These are phyloP conservation scores for Bombyx huttoni DNA, from an alignment of 2,888 invertebrate species.

Conservation along the genomic window DNA sequence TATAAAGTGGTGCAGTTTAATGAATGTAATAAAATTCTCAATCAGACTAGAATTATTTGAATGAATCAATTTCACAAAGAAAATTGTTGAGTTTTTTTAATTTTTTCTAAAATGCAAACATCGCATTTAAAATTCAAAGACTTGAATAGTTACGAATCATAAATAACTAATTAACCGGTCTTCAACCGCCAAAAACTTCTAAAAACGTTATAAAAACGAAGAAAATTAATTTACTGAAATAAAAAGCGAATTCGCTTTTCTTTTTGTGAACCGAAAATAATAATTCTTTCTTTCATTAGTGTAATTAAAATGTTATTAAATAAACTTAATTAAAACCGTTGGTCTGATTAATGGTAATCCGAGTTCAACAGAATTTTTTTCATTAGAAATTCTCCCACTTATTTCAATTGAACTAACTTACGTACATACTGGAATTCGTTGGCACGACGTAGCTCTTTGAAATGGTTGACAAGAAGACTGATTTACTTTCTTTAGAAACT, in stretches of 20 bases:
- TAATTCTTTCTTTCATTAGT: background rate
- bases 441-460: too few species aligned
- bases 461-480: too few species aligned
- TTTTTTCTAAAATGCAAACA: too few species aligned
- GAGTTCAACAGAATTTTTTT: background rate
- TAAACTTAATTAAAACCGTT: background rate
- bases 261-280: background rate
- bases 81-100: too few species aligned
- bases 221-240: background rate
- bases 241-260: background rate
- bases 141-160: background rate
- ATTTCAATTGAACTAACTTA: too few species aligned
- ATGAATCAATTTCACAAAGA: too few species aligned
- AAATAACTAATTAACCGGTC: background rate
- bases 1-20: too few species aligned
- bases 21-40: too few species aligned
- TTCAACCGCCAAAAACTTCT: background rate
- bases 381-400: background rate
- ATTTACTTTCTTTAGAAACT: too few species aligned
- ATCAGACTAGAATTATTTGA: too few species aligned
- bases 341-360: background rate
- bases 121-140: too few species aligned
- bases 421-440: too few species aligned
- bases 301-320: background rate
- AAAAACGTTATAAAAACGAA: background rate